Evolutionary conservation across 2,888 invertebrate genomes (phyloP).

Genomic region (Octonoba sinensis): DNA sequence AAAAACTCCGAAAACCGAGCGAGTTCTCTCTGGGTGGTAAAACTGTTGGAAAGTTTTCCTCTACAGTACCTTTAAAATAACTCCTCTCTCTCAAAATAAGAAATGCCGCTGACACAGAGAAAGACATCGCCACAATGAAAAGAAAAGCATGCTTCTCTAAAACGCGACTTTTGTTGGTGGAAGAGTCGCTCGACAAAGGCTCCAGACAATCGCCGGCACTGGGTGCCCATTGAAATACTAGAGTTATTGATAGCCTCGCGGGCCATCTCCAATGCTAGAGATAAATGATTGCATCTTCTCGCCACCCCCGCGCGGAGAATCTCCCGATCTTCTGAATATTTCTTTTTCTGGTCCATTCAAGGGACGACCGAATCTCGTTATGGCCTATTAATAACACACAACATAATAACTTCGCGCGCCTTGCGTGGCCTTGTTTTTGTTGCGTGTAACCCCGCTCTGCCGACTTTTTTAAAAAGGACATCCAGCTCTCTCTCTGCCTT

Average conservation of each 20-base stretch:
- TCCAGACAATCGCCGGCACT: conserved; percentile 51
- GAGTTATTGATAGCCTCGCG: conserved; percentile 57
- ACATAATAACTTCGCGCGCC: conserved; percentile 56
- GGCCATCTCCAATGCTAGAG: conserved; percentile 32
- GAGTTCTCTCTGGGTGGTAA: conserved; percentile 41
- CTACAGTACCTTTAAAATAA: conserved; percentile 60
- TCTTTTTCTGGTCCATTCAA: conserved; percentile 21
- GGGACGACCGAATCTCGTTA: conserved; percentile 43
- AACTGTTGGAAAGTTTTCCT: conserved; percentile 28
- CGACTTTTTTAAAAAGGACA: conserved; percentile 21
- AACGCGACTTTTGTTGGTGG: conserved; percentile 57
- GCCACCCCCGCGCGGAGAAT: neutral
- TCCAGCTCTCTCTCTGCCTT: no score
- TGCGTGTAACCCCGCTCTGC: conserved; percentile 8
- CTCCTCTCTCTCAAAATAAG: conserved; percentile 21
- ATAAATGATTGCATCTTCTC: conserved; percentile 42
- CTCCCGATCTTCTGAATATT: conserved; percentile 8
- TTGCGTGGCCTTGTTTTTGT: conserved; percentile 44
- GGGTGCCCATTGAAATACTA: conserved; percentile 61
- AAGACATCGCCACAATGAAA: conserved; percentile 38
- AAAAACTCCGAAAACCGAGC: conserved; percentile 4
- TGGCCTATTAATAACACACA: conserved; percentile 62
- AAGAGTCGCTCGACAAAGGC: conserved; percentile 52
- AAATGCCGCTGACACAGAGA: conserved; percentile 12
- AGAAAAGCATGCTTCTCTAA: conserved; percentile 25